Evolutionary conservation across 2,888 invertebrate genomes (phyloP).

Genomic region (Drosophila basisetae): DNA sequence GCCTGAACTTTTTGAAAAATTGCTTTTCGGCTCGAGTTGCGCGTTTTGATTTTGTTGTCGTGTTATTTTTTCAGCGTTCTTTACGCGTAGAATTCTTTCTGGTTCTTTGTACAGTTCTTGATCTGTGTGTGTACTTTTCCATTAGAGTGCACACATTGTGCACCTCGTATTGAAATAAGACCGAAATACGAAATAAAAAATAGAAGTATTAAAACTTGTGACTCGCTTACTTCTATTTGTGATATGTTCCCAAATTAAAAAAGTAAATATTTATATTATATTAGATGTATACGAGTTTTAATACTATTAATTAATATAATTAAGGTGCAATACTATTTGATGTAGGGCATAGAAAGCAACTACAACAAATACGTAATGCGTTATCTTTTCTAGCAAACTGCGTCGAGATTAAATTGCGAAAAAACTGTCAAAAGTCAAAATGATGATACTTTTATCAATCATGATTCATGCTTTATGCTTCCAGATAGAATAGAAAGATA

Average conservation of each 20-base stretch:
- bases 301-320: neutral
- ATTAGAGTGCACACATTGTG: slow-evolving; percentile 30
- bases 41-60: slow-evolving; percentile 6
- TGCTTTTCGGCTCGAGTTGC: slow-evolving; percentile 18
- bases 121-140: slow-evolving; percentile 35
- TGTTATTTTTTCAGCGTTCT: slow-evolving; percentile 8
- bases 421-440: slow-evolving; percentile 1
- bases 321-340: neutral
- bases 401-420: slow-evolving; percentile 8
- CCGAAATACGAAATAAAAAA: neutral
- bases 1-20: slow-evolving; percentile 35
- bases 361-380: slow-evolving; percentile 2
- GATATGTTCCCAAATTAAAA: neutral
- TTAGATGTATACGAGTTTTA: neutral
- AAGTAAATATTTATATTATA: neutral
- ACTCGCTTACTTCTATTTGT: slow-evolving; percentile 7
- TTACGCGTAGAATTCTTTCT: slow-evolving; percentile 27
- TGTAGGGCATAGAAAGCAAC: neutral
- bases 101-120: slow-evolving; percentile 34
- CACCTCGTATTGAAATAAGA: slow-evolving; percentile 10
- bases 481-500: neutral
- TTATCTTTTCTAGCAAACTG: slow-evolving; percentile 13
- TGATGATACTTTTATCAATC: slow-evolving; percentile 4
- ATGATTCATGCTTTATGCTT: slow-evolving; percentile 14
- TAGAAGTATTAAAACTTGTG: slow-evolving; percentile 15